These are phyloP conservation scores for Tetragonula carbonaria DNA, from an alignment of 2,888 invertebrate genomes.

Conservation along the genomic window DNA sequence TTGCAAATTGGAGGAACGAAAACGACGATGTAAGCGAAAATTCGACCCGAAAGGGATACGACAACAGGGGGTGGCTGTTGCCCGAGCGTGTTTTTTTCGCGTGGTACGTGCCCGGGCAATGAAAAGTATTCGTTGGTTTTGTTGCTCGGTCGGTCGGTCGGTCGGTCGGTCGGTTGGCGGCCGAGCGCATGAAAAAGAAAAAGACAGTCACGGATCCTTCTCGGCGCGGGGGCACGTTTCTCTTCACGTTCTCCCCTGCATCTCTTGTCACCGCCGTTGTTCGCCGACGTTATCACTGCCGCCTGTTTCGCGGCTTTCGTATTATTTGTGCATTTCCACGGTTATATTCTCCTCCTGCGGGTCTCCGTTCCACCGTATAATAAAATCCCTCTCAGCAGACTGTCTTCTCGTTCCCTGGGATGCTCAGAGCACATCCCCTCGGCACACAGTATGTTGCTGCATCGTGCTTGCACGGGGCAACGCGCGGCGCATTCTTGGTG, in stretches of 20 bases:
- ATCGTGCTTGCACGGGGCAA: slow-evolving; percentile 53
- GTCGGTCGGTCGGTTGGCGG: background rate
- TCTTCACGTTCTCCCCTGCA: slow-evolving; percentile 21
- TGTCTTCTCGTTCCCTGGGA: slow-evolving; percentile 38
- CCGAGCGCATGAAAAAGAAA: background rate
- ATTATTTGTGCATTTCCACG: slow-evolving; percentile 69
- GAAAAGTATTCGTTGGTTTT: slow-evolving; percentile 33
- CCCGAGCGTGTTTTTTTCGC: background rate
- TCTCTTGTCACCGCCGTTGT: slow-evolving; percentile 49
- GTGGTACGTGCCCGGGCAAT: slow-evolving; percentile 20
- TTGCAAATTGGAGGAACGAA: slow-evolving; percentile 4
- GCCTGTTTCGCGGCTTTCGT: slow-evolving; percentile 61
- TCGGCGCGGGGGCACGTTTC: slow-evolving; percentile 28
- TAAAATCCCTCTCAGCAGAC: slow-evolving; percentile 67
- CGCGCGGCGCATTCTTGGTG: slow-evolving; percentile 57
- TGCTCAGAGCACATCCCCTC: slow-evolving; percentile 22
- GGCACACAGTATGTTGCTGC: slow-evolving; percentile 50
- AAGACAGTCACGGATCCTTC: slow-evolving; percentile 6
- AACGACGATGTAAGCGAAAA: slow-evolving; percentile 5
- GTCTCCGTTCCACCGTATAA: slow-evolving; percentile 63
- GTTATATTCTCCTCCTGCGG: slow-evolving; percentile 60
- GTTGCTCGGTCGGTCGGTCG: background rate
- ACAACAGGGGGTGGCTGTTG: background rate
- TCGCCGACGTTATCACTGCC: slow-evolving; percentile 63
- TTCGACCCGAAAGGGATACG: background rate